A percentile compares a stretch with the other conserved stretches of the same genome.
phyloP scores from a whole-genome alignment of 2,888 invertebrate genomes.

The Magallana nippona region DNA sequence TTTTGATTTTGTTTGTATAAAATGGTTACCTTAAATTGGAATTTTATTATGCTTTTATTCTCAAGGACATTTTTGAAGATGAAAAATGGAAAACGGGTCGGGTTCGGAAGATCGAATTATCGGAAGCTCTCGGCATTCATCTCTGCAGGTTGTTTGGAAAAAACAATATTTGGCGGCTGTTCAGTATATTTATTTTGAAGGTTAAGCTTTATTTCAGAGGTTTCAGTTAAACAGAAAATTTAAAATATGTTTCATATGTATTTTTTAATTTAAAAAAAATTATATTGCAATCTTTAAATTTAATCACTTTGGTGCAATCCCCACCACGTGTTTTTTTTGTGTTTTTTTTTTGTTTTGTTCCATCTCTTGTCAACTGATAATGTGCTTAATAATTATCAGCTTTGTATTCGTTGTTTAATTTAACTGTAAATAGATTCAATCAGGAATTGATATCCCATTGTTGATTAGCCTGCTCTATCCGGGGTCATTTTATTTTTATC shows the following conservation, averaged over 20 bases:
- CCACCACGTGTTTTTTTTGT: constrained; percentile 3
- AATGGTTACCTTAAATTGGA: no score
- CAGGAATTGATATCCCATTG: background rate
- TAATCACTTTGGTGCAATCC: no score
- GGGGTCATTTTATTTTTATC: no score
- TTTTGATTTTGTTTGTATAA: no score
- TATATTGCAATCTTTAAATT: no score
- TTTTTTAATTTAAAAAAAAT: background rate
- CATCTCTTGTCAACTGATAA: background rate
- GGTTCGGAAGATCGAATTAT: background rate
- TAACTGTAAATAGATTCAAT: background rate
- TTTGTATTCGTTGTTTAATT: no score
- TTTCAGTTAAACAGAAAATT: background rate
- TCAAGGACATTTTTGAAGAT: no score
- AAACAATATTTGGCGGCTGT: constrained; percentile 24
- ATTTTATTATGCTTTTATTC: no score
- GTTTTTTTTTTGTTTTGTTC: background rate
- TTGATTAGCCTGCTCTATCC: no score
- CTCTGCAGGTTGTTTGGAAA: background rate
- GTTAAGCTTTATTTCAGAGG: background rate
- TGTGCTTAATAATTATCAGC: no score
- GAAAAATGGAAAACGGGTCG: background rate
- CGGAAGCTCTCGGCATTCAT: background rate
- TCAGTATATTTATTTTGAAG: background rate
- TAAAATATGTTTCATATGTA: background rate